A percentile compares a stretch with the other conserved stretches of the same genome.
These are phyloP conservation scores for Apotomis turbidana DNA, from an alignment of 2,888 invertebrate species.

Conservation along the genomic window DNA sequence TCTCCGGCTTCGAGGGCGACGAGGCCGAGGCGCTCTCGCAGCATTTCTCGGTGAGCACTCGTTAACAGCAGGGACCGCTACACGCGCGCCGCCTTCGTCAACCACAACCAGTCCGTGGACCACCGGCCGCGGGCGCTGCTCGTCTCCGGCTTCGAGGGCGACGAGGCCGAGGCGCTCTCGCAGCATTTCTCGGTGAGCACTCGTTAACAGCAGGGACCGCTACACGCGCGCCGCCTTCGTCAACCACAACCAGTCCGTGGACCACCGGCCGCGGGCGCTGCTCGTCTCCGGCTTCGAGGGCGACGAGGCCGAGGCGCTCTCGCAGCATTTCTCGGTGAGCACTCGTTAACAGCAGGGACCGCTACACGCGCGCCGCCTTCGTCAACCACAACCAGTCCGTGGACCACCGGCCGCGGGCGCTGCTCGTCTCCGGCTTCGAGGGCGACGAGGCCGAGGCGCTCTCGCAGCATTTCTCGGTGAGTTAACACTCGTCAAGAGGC, in stretches of 20 bases:
- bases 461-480: too few relatives aligned
- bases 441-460: too few relatives aligned
- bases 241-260: slow-evolving; percentile 87
- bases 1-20: slow-evolving; percentile 93
- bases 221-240: slow-evolving; percentile 70
- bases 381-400: too few relatives aligned
- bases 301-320: slow-evolving; percentile 91
- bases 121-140: slow-evolving; percentile 93
- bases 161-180: slow-evolving; percentile 91
- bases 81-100: slow-evolving; percentile 62
- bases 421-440: too few relatives aligned
- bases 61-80: too few relatives aligned
- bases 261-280: slow-evolving; percentile 93
- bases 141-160: slow-evolving; percentile 93
- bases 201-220: slow-evolving; percentile 65
- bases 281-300: slow-evolving; percentile 94
- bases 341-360: too few relatives aligned
- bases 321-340: slow-evolving; percentile 93
- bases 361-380: too few relatives aligned
- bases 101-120: slow-evolving; percentile 88
- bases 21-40: slow-evolving; percentile 91
- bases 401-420: too few relatives aligned
- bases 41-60: slow-evolving; percentile 90
- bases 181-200: slow-evolving; percentile 92
- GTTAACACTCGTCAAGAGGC: too few relatives aligned